Conservation (phyloP, 1,140 invertebrate species). For the Temnothorax longispinosus region DNA sequence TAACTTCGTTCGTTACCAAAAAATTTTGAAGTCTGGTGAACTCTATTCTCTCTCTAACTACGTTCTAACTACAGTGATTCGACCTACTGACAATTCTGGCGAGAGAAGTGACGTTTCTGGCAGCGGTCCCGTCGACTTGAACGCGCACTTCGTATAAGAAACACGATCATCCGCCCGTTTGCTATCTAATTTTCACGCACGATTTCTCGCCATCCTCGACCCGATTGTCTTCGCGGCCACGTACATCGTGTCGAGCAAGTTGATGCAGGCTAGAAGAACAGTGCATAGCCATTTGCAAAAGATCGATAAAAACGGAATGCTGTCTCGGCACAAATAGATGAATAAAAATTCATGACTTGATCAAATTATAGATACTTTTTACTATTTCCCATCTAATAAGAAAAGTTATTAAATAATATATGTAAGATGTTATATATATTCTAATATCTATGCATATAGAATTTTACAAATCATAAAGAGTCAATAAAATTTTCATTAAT, state of each 20-base stretch:
- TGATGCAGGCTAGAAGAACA: background rate
- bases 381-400: too few relatives aligned
- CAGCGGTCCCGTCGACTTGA: constrained; percentile 39
- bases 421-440: too few relatives aligned
- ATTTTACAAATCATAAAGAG: background rate
- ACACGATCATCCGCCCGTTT: constrained; percentile 46
- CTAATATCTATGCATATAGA: background rate
- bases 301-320: background rate
- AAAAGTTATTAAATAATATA: background rate
- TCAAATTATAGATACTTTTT: background rate
- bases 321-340: background rate
- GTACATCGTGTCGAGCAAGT: background rate
- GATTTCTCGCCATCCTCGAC: constrained; percentile 66
- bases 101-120: constrained; percentile 45
- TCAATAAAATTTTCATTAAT: background rate
- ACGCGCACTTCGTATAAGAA: background rate
- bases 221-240: constrained; percentile 38
- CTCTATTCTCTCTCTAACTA: background rate
- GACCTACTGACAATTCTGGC: constrained; percentile 58
- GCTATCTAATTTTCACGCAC: constrained; percentile 69
- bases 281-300: background rate
- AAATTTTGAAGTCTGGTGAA: background rate
- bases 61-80: background rate
- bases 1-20: background rate
- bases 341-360: background rate